phyloP scores from a whole-genome alignment of 2,888 invertebrate genomes.

The Cryptus viduatorius region DNA sequence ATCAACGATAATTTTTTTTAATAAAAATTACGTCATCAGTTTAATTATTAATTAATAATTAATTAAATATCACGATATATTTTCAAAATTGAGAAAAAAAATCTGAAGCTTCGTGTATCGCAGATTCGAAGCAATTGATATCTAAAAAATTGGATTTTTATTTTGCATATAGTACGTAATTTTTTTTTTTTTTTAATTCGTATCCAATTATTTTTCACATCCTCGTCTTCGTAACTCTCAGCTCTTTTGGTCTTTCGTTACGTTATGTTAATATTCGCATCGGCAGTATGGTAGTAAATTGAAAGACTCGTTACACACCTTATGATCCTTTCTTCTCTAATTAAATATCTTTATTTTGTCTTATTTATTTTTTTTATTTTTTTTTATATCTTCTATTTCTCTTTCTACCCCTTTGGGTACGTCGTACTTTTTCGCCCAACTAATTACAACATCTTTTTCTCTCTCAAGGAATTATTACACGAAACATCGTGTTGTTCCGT shows the following conservation, averaged over 20 bases:
- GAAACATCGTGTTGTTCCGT: constrained; percentile 14
- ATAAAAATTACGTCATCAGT: too few relatives aligned
- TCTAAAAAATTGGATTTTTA: too few relatives aligned
- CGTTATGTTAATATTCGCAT: constrained; percentile 66
- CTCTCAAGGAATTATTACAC: constrained; percentile 18
- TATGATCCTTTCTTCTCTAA: constrained; percentile 44
- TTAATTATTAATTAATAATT: too few relatives aligned
- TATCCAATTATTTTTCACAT: constrained; percentile 1
- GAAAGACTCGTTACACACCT: constrained; percentile 77
- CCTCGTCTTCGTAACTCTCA: neutral
- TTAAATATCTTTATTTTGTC: constrained; percentile 41
- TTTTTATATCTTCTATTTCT: constrained; percentile 28
- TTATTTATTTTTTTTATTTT: constrained; percentile 17
- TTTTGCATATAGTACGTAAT: too few relatives aligned
- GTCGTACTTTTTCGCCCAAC: constrained; percentile 37
- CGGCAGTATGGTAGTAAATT: constrained; percentile 81
- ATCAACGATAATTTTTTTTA: too few relatives aligned
- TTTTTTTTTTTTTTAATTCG: neutral
- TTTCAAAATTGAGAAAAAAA: too few relatives aligned
- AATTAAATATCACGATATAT: too few relatives aligned
- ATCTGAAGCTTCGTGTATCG: too few relatives aligned
- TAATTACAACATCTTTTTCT: constrained; percentile 45
- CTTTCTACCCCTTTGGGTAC: constrained; percentile 33
- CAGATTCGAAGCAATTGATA: too few relatives aligned
- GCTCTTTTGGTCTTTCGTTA: constrained; percentile 14